phyloP scores from a whole-genome alignment of 2,113 vertebrate species.

The Nyctibius bracteatus region DNA sequence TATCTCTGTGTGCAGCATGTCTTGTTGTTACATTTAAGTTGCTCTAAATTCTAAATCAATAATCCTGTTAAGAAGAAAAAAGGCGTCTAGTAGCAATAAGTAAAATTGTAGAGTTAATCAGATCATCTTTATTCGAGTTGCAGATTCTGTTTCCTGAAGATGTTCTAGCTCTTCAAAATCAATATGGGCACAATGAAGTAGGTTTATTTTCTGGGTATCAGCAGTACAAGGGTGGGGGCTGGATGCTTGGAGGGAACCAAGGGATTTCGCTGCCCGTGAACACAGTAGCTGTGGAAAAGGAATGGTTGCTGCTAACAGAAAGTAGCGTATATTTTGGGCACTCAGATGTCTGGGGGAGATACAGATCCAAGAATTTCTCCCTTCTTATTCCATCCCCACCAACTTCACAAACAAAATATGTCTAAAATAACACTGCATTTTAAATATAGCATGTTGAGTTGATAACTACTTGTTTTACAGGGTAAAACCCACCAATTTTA shows the following conservation, averaged over 20 bases:
- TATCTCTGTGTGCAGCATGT: background rate
- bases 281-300: background rate
- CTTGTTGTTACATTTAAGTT: background rate
- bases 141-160: background rate
- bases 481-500: background rate
- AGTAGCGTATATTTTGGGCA: background rate
- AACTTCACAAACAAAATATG: background rate
- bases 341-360: background rate
- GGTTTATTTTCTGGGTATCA: background rate
- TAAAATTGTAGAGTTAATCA: slow-evolving; percentile 57
- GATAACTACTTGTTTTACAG: background rate
- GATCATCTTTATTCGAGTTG: slow-evolving; percentile 19
- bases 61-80: slow-evolving; percentile 40
- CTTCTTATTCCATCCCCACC: background rate
- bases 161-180: background rate
- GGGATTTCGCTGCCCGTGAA: background rate
- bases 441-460: background rate
- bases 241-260: background rate
- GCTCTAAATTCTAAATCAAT: slow-evolving; percentile 53
- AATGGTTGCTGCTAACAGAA: background rate
- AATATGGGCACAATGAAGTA: background rate
- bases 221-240: background rate
- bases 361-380: background rate
- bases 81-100: slow-evolving; percentile 23
- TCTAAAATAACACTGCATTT: background rate